Percentiles rank a stretch among this genome's conserved stretches.
These are phyloP conservation scores for Arctia plantaginis DNA, from an alignment of 2,888 invertebrate species.

Conservation along the genomic window DNA sequence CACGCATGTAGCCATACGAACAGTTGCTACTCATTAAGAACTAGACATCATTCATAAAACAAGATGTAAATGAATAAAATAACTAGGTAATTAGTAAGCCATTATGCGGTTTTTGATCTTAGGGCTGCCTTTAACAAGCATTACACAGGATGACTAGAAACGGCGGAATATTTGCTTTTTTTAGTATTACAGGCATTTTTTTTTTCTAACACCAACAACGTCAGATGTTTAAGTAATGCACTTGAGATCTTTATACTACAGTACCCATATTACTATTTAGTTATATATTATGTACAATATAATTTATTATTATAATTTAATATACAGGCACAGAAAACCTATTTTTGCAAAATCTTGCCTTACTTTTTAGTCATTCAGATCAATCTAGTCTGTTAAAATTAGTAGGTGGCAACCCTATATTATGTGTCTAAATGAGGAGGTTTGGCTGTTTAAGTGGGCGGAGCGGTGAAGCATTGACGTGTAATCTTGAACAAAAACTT, in stretches of 20 bases:
- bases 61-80: conserved; percentile 40
- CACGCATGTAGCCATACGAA: conserved; percentile 17
- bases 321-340: not conserved
- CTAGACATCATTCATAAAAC: conserved; percentile 36
- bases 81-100: conserved; percentile 37
- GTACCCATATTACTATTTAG: not conserved
- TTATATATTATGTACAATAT: not conserved
- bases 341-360: not conserved
- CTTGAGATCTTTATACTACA: not conserved
- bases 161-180: not conserved
- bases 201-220: not conserved
- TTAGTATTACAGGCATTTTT: not conserved
- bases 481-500: conserved; percentile 35
- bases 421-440: conserved; percentile 31
- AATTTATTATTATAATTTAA: no score
- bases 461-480: conserved; percentile 26
- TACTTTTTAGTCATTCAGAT: not conserved
- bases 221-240: not conserved
- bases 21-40: conserved; percentile 29
- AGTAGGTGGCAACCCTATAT: conserved; percentile 17
- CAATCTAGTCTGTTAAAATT: not conserved
- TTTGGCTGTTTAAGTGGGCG: conserved; percentile 31
- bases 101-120: conserved; percentile 35
- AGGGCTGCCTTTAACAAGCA: conserved; percentile 13
- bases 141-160: not conserved